Conservation (phyloP, 2,888 invertebrate genomes). For the Lumbricus terrestris region DNA sequence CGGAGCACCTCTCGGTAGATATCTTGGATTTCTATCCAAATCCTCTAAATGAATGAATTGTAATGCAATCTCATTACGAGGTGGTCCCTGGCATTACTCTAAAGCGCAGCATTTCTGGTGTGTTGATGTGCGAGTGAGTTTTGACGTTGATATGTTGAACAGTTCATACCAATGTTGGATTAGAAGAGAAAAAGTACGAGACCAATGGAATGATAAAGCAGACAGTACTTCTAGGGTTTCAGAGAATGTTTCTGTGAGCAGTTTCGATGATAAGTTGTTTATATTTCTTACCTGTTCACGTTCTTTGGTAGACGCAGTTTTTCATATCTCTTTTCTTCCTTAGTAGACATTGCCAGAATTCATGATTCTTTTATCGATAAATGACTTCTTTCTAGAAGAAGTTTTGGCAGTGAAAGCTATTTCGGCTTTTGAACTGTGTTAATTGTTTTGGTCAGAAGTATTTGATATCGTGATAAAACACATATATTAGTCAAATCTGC, state of each 20-base stretch:
- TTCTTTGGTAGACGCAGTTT: not conserved
- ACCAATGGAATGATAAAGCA: not conserved
- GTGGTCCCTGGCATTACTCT: too few species aligned
- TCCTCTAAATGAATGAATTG: too few species aligned
- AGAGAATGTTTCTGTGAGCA: not conserved
- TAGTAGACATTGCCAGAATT: not conserved
- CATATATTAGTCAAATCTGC: not conserved
- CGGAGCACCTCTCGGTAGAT: too few species aligned
- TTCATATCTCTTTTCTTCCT: not conserved
- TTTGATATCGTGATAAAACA: not conserved
- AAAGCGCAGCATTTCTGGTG: not conserved
- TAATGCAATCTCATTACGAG: too few species aligned
- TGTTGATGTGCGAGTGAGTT: not conserved
- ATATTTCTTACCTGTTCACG: not conserved
- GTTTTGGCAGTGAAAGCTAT: not conserved
- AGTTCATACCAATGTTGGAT: not conserved
- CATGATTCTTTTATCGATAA: not conserved
- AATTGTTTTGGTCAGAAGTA: not conserved
- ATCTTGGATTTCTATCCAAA: too few species aligned
- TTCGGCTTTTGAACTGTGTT: not conserved
- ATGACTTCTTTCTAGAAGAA: not conserved
- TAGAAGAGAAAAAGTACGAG: not conserved
- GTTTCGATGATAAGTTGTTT: not conserved
- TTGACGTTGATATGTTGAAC: not conserved
- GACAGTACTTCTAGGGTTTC: not conserved